Evolutionary conservation across 2,888 invertebrate species (phyloP).

Genomic region (Cantharis rustica): DNA sequence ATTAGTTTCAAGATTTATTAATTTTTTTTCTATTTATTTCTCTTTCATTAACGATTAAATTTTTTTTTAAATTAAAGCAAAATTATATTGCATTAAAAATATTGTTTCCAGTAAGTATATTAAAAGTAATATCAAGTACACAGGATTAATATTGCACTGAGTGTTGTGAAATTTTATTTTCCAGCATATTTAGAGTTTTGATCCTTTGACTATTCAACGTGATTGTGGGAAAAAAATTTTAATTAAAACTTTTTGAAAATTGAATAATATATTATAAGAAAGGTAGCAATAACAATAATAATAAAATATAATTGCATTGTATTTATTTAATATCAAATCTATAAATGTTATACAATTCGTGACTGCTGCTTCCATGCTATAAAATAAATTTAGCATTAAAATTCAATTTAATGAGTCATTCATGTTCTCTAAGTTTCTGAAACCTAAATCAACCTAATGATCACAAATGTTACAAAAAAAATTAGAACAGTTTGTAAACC

Average conservation of each 20-base stretch:
- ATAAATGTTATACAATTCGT: constrained; percentile 22
- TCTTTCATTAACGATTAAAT: too few relatives aligned
- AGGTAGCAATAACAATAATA: constrained; percentile 7
- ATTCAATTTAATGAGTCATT: constrained; percentile 26
- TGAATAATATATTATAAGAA: background rate
- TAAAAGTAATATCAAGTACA: too few relatives aligned
- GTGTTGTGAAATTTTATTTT: too few relatives aligned
- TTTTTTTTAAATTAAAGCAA: too few relatives aligned
- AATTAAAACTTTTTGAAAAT: background rate
- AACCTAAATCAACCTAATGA: background rate
- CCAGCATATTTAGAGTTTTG: too few relatives aligned
- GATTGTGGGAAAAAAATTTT: too few relatives aligned
- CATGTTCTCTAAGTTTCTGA: constrained; percentile 5
- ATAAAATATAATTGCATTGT: background rate
- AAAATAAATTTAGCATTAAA: constrained; percentile 23
- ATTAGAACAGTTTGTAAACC: background rate
- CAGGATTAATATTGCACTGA: too few relatives aligned
- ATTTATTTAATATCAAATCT: constrained; percentile 13
- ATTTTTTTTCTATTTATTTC: too few relatives aligned
- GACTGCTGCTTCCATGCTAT: constrained; percentile 18
- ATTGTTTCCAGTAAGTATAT: too few relatives aligned
- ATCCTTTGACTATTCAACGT: too few relatives aligned
- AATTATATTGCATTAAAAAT: too few relatives aligned
- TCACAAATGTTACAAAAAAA: background rate
- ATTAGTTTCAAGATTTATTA: too few relatives aligned